phyloP scores from a whole-genome alignment of 1,140 invertebrate genomes.

The Drosophila athabasca region DNA sequence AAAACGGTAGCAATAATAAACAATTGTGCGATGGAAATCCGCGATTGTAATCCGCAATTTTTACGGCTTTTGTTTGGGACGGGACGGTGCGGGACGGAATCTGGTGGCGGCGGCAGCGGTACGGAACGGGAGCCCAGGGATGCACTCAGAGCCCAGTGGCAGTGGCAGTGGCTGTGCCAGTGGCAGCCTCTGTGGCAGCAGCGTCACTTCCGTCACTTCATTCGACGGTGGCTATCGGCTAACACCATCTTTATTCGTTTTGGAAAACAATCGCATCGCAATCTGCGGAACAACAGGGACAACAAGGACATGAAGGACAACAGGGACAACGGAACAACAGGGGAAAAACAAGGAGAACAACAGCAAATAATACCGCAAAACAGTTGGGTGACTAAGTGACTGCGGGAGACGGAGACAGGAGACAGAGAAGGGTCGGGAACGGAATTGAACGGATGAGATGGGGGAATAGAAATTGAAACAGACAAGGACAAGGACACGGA shows the following conservation, averaged over 20 bases:
- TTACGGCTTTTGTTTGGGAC: conserved; percentile 75
- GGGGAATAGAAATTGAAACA: no score
- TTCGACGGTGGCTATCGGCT: conserved; percentile 51
- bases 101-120: no score
- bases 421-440: not conserved
- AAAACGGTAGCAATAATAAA: conserved; percentile 76
- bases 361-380: conserved; percentile 64
- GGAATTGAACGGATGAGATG: no score
- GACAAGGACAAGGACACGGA: not conserved
- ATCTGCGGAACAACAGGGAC: conserved; percentile 56
- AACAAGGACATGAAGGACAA: not conserved
- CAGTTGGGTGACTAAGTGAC: conserved; percentile 71
- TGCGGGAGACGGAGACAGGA: conserved; percentile 10
- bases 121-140: no score
- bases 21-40: conserved; percentile 82
- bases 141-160: conserved; percentile 1
- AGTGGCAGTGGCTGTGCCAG: conserved; percentile 5
- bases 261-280: conserved; percentile 69
- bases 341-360: conserved; percentile 47
- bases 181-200: conserved; percentile 6
- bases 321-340: conserved; percentile 4
- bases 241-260: conserved; percentile 71
- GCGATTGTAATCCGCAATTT: conserved; percentile 84
- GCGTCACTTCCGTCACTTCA: conserved; percentile 63
- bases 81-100: not conserved